phyloP scores from a whole-genome alignment of 2,797 vertebrate species.

The Gila robusta region DNA sequence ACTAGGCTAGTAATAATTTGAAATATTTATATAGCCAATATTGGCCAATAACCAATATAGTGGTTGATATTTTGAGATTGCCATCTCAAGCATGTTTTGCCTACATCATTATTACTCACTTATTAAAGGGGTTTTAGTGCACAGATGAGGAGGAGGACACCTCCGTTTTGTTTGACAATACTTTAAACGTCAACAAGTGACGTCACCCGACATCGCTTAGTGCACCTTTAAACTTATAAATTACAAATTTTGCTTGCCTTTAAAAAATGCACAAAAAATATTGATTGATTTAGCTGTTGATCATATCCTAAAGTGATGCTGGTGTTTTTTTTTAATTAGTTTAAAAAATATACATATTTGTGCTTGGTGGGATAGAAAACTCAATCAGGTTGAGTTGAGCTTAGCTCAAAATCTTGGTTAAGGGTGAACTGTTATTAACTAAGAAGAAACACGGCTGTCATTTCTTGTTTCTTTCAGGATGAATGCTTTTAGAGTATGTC shows the following conservation, averaged over 20 bases:
- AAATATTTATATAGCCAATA: not conserved
- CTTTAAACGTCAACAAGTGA: too few species aligned
- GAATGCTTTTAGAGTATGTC: conserved; percentile 12
- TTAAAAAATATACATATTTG: too few species aligned
- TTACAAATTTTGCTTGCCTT: not conserved
- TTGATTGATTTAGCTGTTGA: too few species aligned
- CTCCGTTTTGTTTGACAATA: too few species aligned
- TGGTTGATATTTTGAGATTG: not conserved
- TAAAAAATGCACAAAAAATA: not conserved
- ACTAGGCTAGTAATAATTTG: not conserved
- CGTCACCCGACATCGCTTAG: too few species aligned
- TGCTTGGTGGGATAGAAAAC: not conserved
- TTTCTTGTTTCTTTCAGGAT: conserved; percentile 10
- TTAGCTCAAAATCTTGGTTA: not conserved
- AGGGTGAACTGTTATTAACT: not conserved
- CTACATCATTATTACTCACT: not conserved
- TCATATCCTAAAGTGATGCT: not conserved
- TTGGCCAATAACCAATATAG: not conserved
- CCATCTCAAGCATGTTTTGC: not conserved
- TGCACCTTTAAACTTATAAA: too few species aligned
- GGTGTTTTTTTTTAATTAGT: not conserved
- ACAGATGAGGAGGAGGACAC: too few species aligned
- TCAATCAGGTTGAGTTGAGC: not conserved
- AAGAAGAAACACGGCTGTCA: conserved; percentile 2
- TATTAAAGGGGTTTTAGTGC: not conserved